Percentiles rank a stretch among this genome's conserved stretches.
Conservation (phyloP, 1,140 invertebrate species). For the Achroia grisella region DNA sequence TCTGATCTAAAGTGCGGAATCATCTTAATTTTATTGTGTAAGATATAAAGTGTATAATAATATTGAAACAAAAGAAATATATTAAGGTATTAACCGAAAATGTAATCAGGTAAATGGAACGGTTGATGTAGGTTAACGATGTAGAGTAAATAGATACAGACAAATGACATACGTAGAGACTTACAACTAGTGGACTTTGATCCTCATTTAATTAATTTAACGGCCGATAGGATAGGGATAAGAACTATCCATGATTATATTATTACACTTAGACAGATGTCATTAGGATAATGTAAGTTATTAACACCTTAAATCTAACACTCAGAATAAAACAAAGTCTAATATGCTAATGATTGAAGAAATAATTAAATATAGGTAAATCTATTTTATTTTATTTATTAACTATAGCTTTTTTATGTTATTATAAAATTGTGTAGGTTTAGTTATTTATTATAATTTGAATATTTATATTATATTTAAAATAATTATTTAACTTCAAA, state of each 20-base stretch:
- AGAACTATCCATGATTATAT: constrained; percentile 3
- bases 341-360: background rate
- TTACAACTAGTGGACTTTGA: constrained; percentile 2
- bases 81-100: background rate
- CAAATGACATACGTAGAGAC: background rate
- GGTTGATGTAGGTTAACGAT: background rate
- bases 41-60: background rate
- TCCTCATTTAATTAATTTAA: constrained; percentile 15
- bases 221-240: constrained; percentile 2
- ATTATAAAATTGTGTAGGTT: no score
- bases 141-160: background rate
- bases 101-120: constrained; percentile 9
- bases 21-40: no score
- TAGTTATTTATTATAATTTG: no score
- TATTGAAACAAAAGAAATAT: constrained; percentile 2
- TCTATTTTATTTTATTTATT: no score
- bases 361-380: background rate
- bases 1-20: no score
- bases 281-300: background rate
- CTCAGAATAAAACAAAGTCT: background rate
- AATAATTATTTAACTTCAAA: no score
- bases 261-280: background rate
- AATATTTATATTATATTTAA: no score
- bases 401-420: no score
- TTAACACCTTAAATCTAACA: background rate